Base-by-base conservation (phyloP, 2,113 vertebrate genomes). In the Sphyrna mokarran region DNA sequence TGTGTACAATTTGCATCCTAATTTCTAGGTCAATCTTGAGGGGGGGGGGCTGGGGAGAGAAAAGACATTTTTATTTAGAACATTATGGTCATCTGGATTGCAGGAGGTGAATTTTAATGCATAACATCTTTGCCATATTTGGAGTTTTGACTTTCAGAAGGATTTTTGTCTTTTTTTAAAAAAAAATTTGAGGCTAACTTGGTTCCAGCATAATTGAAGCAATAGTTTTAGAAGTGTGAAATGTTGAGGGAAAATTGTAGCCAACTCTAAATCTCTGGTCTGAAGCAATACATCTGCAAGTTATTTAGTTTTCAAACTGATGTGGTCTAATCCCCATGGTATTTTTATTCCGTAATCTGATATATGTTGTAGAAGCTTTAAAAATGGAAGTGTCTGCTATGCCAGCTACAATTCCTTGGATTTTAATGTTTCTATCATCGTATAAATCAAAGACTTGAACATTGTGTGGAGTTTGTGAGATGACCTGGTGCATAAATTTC, bases 151-250 rank as follows among this genome's bases (percentile, higher is more conserved):
- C 48, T 95, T 95, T 1, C 40, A 95, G 22, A 95, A 76, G 40
- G 20, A n/a, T 43, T 95, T 63, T 72, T 72, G 69, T 95, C 54
- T 72, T 1, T n/a, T n/a, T n/a, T n/a, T n/a, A n/a, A n/a, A 6
- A 9, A 63, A 63, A 63, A 63, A 69, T 95, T 72, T 72, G 26
- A 95, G 23, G 94, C 43, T 33, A 43, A 29, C 23, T 48, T 26
- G 20, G 22, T 94, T 94, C 93, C 37, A 94, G 43, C 70, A 70
- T 70, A 94, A 94, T 94, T 94, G 93, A 70, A 43, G 40, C 37
- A 95, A 54, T 29, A 72, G 68, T 3, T 23, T 70, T 72, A 20
- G 68, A 72, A 48, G 69, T 70, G 94, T 70, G 94, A 70, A 95
- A 72, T 95, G 40, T 29, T 72, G 9, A 70, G 40, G 37, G 80